These are phyloP conservation scores for Macquaria australasica DNA, from an alignment of 2,113 vertebrate species.

Conservation along the genomic window DNA sequence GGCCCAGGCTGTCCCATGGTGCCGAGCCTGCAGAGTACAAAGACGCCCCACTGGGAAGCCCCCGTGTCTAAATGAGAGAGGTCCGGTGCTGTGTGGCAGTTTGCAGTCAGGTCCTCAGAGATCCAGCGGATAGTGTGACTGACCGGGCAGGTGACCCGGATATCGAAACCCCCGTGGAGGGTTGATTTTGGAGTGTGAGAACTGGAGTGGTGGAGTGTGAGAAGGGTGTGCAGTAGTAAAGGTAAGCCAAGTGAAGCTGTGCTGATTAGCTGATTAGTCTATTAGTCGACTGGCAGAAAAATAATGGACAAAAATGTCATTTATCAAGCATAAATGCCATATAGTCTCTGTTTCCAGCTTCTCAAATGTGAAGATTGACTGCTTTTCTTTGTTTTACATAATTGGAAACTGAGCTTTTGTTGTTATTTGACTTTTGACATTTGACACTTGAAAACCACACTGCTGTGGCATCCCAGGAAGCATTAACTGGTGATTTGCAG, in stretches of 20 bases:
- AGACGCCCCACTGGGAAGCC: slow-evolving; percentile 71
- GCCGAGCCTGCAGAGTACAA: slow-evolving; percentile 78
- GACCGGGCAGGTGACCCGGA: slow-evolving; percentile 68
- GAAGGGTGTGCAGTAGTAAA: slow-evolving; percentile 25
- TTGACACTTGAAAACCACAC: background rate
- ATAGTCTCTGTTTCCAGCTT: no score
- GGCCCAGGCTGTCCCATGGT: slow-evolving; percentile 67
- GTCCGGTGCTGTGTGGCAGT: slow-evolving; percentile 65
- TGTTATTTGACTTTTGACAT: no score
- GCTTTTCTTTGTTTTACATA: background rate
- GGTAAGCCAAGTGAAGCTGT: background rate
- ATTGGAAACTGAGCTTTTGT: background rate
- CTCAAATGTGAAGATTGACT: background rate
- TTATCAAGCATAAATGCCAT: background rate
- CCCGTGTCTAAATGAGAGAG: slow-evolving; percentile 80
- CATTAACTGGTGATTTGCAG: background rate
- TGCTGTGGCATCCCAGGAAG: background rate
- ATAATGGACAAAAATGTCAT: background rate
- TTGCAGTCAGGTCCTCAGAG: slow-evolving; percentile 57
- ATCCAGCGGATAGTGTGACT: slow-evolving; percentile 73
- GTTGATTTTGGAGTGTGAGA: slow-evolving; percentile 55
- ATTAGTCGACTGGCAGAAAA: background rate
- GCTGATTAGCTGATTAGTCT: background rate
- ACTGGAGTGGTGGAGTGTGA: slow-evolving; percentile 1
- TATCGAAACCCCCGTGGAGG: slow-evolving; percentile 45